phyloP scores from a whole-genome alignment of 37 sponge, comb jelly and placozoan genomes.

The Mnemiopsis leidyi region DNA sequence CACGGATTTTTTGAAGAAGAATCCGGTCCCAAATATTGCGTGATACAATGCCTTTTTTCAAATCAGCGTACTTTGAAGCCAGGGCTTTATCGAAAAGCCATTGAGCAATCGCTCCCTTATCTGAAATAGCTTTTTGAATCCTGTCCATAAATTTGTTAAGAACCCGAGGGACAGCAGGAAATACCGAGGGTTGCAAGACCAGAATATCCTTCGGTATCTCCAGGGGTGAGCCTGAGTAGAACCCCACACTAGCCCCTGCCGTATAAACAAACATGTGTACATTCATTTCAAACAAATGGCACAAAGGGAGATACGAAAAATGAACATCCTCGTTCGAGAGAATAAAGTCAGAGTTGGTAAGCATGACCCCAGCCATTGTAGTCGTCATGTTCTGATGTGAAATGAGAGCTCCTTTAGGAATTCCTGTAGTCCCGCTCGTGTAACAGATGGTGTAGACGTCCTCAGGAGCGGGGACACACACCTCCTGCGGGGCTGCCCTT shows the following conservation, averaged over 20 bases:
- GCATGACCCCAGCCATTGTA: conserved; percentile 54
- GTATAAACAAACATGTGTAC: conserved; percentile 70
- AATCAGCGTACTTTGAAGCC: conserved; percentile 9
- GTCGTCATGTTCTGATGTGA: conserved; percentile 80
- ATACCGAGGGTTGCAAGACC: conserved; percentile 84
- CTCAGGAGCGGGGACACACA: background rate
- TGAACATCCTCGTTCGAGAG: conserved; percentile 70
- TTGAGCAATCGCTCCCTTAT: conserved; percentile 1
- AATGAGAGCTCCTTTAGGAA: conserved; percentile 92
- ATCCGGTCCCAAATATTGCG: conserved; percentile 86
- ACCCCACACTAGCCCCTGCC: conserved; percentile 75
- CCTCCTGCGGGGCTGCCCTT: background rate
- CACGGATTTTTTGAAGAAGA: conserved; percentile 81
- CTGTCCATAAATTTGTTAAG: conserved; percentile 94
- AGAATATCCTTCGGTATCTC: conserved; percentile 81
- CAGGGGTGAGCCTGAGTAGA: conserved; percentile 86
- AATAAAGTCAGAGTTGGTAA: conserved; percentile 18
- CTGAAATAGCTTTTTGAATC: conserved; percentile 59
- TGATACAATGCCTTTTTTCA: background rate
- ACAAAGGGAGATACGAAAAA: conserved; percentile 94
- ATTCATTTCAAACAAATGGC: conserved; percentile 90
- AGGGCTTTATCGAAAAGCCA: conserved; percentile 27
- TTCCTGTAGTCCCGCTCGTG: conserved; percentile 68
- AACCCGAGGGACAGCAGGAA: conserved; percentile 91
- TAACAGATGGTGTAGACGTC: conserved; percentile 61